Evolutionary conservation across 2,888 invertebrate genomes (phyloP), one percentile per base, ranked within the genome.

Genomic region (Carterocephalus palaemon): DNA sequence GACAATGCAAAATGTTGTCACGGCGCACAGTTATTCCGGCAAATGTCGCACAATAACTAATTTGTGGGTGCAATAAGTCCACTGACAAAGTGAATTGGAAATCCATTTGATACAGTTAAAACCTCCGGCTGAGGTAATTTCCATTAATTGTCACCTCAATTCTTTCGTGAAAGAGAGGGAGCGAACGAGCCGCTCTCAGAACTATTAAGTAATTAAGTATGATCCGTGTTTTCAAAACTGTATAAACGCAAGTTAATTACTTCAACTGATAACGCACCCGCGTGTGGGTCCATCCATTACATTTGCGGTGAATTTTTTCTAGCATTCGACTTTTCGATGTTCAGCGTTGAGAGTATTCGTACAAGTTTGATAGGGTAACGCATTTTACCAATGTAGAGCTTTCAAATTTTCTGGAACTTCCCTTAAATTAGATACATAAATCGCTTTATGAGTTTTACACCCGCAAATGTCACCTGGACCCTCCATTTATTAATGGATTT

Each of bases 101-200:
- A 73, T 67, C 63, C 64, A 79, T 75, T 74, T 62, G 64, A 67
- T 74, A 67, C 64, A 59, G 59, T 64, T 65, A 58, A 67, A 43
- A 70, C 65, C 60, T 63, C 66, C 71, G 73, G 69, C 73, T 70
- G 70, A 64, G 70, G 73, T 73, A 75, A 78, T 78, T 77, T 75
- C 65, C 70, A 73, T 78, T 76, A 71, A 79, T 75, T 73, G 70
- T 43, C 43, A 43, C 43, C 43, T 43, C 43, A 43, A 43, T 43
- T 43, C 67, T 66, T 70, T 61, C 52, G 49, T 40, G 51, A 56
- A 63, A 62, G 62, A 47, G 62, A 57, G 62, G n/a, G n/a, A 59
- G 53, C 53, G 56, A 57, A 45, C 31, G 49, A 46, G 16, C 22
- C 38, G 45, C 52, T 53, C 49, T 52, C 48, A 52, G 55, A 58